phyloP scores from a whole-genome alignment of 2,797 vertebrate genomes.

The Aselliscus stoliczkanus region DNA sequence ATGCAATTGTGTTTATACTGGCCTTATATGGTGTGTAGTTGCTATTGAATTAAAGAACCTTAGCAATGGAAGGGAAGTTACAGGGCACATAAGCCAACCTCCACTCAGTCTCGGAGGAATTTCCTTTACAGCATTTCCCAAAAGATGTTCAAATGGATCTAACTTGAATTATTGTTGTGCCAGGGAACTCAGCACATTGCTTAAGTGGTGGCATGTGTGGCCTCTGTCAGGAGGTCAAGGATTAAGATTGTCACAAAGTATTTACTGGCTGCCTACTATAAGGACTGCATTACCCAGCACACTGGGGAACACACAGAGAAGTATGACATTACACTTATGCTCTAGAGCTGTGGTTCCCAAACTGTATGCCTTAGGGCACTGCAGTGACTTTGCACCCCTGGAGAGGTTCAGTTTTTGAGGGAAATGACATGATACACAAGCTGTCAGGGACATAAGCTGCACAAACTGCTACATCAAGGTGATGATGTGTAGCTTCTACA shows the following conservation, averaged over 20 bases:
- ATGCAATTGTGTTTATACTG: background rate
- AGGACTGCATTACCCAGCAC: background rate
- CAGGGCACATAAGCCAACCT: background rate
- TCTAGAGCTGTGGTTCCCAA: background rate
- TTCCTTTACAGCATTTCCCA: background rate
- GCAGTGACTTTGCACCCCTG: background rate
- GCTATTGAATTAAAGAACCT: background rate
- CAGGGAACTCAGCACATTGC: background rate
- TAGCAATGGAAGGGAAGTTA: background rate
- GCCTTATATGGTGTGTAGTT: background rate
- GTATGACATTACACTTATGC: too few species aligned
- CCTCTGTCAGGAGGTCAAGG: background rate
- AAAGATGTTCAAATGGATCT: background rate
- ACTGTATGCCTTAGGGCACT: background rate
- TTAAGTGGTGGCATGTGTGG: background rate
- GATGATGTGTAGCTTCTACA: background rate
- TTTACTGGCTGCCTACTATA: background rate
- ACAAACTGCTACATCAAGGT: background rate
- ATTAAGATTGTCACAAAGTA: background rate
- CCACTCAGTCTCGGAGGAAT: background rate
- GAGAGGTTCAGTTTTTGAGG: background rate
- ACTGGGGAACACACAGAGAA: background rate
- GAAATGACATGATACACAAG: background rate
- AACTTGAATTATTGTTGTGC: background rate
- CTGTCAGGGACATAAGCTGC: background rate